A percentile compares a stretch with the other conserved stretches of the same genome.
Conservation (phyloP, 1,140 invertebrate species). For the Hydropsyche tenuis region DNA sequence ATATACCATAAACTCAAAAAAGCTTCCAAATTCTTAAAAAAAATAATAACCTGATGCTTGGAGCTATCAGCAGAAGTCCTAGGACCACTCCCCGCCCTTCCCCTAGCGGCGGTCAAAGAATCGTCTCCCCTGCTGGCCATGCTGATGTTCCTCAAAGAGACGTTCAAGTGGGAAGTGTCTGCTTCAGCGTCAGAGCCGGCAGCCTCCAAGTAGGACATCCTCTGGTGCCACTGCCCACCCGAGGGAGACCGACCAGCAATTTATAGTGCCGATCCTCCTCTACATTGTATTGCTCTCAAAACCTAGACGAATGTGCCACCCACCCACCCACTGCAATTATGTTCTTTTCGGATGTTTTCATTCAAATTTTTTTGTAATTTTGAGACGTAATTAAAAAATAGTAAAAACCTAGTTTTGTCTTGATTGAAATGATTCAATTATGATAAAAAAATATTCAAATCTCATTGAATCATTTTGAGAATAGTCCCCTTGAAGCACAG, state of each 20-base stretch:
- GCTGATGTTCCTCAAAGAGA: conserved; percentile 23
- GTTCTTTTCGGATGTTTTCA: too few relatives aligned
- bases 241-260: background rate
- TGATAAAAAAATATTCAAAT: too few relatives aligned
- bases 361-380: too few relatives aligned
- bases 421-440: too few relatives aligned
- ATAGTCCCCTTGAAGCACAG: too few relatives aligned
- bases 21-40: too few relatives aligned
- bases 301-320: too few relatives aligned
- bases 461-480: too few relatives aligned
- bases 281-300: too few relatives aligned
- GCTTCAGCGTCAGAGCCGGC: conserved; percentile 38
- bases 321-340: too few relatives aligned
- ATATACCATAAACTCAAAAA: background rate
- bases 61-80: conserved; percentile 18
- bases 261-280: conserved; percentile 30
- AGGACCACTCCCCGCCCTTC: conserved; percentile 28
- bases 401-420: too few relatives aligned
- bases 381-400: too few relatives aligned
- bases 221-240: conserved; percentile 10
- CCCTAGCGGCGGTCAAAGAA: background rate
- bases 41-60: conserved; percentile 37
- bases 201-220: conserved; percentile 38
- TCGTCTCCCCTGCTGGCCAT: conserved; percentile 37
- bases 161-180: conserved; percentile 13